These are phyloP conservation scores for Macrotrachela quadricornifera DNA, from an alignment of 1,140 invertebrate genomes.

Conservation along the genomic window DNA sequence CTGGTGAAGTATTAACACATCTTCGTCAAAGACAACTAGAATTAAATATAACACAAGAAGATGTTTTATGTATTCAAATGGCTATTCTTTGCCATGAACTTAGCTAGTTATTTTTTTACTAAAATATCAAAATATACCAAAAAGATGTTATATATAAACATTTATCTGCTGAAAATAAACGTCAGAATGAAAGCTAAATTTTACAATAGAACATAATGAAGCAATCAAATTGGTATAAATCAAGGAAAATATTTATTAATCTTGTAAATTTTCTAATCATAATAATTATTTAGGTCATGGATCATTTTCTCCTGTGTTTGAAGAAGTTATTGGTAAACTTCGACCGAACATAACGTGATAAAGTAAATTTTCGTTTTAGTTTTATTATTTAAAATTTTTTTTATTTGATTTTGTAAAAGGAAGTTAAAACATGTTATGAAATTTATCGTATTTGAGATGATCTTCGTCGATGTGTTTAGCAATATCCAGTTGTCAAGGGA, in stretches of 20 bases:
- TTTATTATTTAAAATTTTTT: neutral
- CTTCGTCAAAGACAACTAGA: constrained; percentile 29
- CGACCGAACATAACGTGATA: constrained; percentile 16
- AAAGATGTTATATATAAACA: too few species aligned
- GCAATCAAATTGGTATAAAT: too few species aligned
- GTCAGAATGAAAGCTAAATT: too few species aligned
- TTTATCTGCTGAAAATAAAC: too few species aligned
- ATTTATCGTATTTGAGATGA: constrained; percentile 31
- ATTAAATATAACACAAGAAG: constrained; percentile 26
- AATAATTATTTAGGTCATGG: constrained; percentile 26
- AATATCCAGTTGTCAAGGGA: constrained; percentile 30
- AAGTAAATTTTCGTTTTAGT: constrained; percentile 19
- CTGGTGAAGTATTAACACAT: constrained; percentile 22
- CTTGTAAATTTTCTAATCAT: too few species aligned
- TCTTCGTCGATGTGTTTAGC: constrained; percentile 34
- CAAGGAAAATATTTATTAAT: too few species aligned
- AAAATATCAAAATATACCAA: too few species aligned
- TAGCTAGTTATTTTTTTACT: constrained; percentile 17
- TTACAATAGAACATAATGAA: too few species aligned
- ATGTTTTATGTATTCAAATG: constrained; percentile 37
- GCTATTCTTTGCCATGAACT: constrained; percentile 46
- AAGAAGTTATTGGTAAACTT: constrained; percentile 13
- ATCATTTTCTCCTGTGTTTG: constrained; percentile 43
- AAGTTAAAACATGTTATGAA: constrained; percentile 26
- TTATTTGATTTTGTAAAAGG: constrained; percentile 12